Percentiles rank a stretch among this genome's conserved stretches.
Conservation (phyloP, 1,140 invertebrate genomes). For the Cydia fagiglandana region DNA sequence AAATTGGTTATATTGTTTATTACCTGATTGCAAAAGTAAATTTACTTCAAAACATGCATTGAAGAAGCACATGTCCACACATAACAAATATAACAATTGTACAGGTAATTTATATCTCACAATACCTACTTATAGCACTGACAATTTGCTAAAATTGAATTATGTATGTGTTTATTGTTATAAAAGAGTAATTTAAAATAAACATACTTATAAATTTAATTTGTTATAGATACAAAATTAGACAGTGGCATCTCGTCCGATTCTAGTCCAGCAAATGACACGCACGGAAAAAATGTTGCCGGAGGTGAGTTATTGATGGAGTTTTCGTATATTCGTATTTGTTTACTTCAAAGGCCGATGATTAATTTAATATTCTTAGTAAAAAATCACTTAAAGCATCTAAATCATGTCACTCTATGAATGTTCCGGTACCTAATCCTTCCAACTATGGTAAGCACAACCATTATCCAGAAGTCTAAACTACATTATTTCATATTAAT, state of each 20-base stretch:
- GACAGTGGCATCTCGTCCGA: constrained; percentile 48
- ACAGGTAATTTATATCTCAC: constrained; percentile 6
- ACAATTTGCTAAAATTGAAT: too few species aligned
- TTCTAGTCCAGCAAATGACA: constrained; percentile 38
- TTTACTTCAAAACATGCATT: constrained; percentile 58
- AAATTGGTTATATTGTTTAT: constrained; percentile 48
- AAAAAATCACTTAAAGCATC: too few species aligned
- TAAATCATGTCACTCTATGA: too few species aligned
- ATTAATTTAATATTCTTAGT: too few species aligned
- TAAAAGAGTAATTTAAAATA: too few species aligned
- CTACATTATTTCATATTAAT: too few species aligned
- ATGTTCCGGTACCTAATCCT: too few species aligned
- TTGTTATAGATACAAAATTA: constrained; percentile 37
- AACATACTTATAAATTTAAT: constrained; percentile 18
- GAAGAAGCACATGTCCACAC: constrained; percentile 56
- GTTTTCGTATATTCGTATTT: neutral
- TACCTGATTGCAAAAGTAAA: constrained; percentile 52
- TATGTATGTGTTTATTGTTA: too few species aligned
- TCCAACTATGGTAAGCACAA: too few species aligned
- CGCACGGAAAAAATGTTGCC: constrained; percentile 20
- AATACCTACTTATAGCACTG: neutral
- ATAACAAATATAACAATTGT: constrained; percentile 50
- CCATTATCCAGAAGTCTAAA: too few species aligned
- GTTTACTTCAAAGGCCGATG: neutral
- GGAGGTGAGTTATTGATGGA: constrained; percentile 25